Conservation (phyloP, 2,888 invertebrate species). For the Rhingia rostrata region DNA sequence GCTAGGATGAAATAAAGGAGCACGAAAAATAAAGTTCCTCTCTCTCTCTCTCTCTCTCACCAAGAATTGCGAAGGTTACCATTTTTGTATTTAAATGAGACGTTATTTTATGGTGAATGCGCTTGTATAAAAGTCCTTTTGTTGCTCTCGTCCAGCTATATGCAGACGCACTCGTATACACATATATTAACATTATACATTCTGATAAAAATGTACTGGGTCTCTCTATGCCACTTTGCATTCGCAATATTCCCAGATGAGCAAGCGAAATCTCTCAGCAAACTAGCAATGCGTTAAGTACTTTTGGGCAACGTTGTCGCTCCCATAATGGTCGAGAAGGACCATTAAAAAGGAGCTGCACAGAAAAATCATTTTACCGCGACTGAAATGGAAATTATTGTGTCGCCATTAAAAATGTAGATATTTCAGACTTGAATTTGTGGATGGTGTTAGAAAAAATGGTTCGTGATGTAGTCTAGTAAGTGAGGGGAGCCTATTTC, state of each 20-base stretch:
- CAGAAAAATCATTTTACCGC: background rate
- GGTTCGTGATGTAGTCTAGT: too few relatives aligned
- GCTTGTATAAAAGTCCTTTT: conserved; percentile 28
- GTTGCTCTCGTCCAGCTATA: conserved; percentile 1
- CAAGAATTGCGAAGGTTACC: conserved; percentile 47
- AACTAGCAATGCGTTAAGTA: conserved; percentile 54
- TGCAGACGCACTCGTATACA: conserved; percentile 1
- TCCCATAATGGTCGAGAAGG: conserved; percentile 1
- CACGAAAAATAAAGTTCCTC: conserved; percentile 24
- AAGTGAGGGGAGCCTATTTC: too few relatives aligned
- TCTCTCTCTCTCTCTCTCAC: conserved; percentile 5
- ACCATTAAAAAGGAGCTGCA: conserved; percentile 25
- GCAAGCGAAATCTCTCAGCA: conserved; percentile 11
- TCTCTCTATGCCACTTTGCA: conserved; percentile 49
- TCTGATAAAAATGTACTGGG: background rate
- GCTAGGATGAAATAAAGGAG: too few relatives aligned
- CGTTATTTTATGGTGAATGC: conserved; percentile 65
- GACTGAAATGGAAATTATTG: conserved; percentile 29
- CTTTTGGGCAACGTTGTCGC: conserved; percentile 26
- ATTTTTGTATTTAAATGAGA: conserved; percentile 71
- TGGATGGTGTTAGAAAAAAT: too few relatives aligned
- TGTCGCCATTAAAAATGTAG: conserved; percentile 43
- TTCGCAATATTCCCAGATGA: conserved; percentile 24
- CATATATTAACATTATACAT: background rate
- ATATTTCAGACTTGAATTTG: too few relatives aligned